phyloP scores from a whole-genome alignment of 1,140 invertebrate species.

The Mizuhopecten yessoensis region DNA sequence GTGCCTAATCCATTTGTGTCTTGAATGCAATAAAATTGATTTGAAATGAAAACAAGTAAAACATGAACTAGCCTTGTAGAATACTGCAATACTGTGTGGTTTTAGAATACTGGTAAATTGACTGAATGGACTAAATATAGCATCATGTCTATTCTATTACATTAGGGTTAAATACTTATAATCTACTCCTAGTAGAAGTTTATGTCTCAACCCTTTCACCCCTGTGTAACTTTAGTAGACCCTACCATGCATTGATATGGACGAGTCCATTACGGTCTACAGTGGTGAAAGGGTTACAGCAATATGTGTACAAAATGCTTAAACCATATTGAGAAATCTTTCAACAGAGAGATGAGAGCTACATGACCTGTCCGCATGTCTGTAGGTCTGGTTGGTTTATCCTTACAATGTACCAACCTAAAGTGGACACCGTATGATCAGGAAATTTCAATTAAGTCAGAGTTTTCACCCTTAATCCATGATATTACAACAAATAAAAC shows the following conservation, averaged over 20 bases:
- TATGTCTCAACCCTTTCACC: too few species aligned
- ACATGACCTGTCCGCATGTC: not conserved
- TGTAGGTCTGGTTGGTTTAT: not conserved
- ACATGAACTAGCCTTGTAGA: not conserved
- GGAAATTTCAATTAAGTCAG: not conserved
- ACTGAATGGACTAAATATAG: not conserved
- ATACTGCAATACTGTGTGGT: conserved; percentile 14
- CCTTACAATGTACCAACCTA: not conserved
- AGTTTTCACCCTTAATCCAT: not conserved
- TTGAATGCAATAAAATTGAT: too few species aligned
- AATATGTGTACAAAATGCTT: too few species aligned
- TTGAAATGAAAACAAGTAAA: too few species aligned
- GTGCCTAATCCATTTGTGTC: too few species aligned
- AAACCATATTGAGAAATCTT: not conserved
- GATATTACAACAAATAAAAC: conserved; percentile 7
- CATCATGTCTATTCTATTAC: too few species aligned
- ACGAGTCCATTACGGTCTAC: too few species aligned
- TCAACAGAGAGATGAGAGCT: not conserved
- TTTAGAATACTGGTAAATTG: not conserved
- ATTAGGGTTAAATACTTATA: too few species aligned
- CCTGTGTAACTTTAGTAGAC: too few species aligned
- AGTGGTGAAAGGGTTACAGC: too few species aligned
- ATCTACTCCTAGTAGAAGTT: too few species aligned
- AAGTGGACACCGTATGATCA: not conserved
- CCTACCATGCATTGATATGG: too few species aligned